Evolutionary conservation across 2,113 vertebrate species (phyloP).

Genomic region (Gavia stellata): DNA sequence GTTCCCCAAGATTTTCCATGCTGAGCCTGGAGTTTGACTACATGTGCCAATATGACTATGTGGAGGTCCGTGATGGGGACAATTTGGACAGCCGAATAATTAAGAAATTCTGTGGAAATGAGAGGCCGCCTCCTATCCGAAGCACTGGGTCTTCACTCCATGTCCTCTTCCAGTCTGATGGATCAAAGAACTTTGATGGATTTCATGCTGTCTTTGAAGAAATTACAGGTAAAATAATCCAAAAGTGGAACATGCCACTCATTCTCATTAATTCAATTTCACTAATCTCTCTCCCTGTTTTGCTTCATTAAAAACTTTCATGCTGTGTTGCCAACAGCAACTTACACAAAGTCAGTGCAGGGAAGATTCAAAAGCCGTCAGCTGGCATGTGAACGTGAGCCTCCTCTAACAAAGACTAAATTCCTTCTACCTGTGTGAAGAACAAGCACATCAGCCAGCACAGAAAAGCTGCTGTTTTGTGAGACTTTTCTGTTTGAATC

Average conservation of each 20-base stretch:
- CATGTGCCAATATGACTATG: conserved; percentile 92
- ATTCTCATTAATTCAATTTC: background rate
- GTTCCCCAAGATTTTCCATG: conserved; percentile 87
- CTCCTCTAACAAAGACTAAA: background rate
- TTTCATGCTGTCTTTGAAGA: conserved; percentile 93
- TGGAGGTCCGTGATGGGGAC: conserved; percentile 92
- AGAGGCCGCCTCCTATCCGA: conserved; percentile 80
- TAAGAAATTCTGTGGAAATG: conserved; percentile 91
- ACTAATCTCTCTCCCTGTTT: background rate
- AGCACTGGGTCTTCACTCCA: conserved; percentile 88
- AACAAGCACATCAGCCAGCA: background rate
- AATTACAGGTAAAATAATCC: conserved; percentile 81
- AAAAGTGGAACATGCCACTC: background rate
- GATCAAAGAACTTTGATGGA: conserved; percentile 96
- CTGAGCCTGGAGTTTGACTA: conserved; percentile 93
- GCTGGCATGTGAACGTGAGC: background rate
- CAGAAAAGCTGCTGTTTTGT: background rate
- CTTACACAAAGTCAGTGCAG: background rate
- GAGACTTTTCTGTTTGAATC: background rate
- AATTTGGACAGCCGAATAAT: conserved; percentile 83
- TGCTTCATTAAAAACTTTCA: conserved; percentile 23
- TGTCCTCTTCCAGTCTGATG: conserved; percentile 91
- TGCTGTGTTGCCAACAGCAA: conserved; percentile 36
- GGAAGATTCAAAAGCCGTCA: background rate
- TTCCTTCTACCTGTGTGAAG: background rate